Evolutionary conservation across 1,140 invertebrate genomes (phyloP), one percentile per base, ranked within the genome.

Genomic region (Mamestra configurata): DNA sequence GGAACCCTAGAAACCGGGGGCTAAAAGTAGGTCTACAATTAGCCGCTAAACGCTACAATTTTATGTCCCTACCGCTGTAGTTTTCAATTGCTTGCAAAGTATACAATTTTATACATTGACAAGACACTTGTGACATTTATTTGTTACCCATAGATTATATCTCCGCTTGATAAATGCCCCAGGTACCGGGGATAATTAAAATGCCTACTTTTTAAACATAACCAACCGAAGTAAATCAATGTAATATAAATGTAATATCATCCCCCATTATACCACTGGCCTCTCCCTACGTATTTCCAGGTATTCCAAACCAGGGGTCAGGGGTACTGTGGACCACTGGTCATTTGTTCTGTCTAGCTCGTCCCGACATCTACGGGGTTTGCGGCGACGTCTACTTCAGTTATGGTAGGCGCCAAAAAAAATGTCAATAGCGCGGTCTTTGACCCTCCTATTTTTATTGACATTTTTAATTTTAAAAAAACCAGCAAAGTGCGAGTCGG

Each of bases 1-100:
- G 0, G 57, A 61, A 61, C 59, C 15, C 59, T 61, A 61, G 18
- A 15, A 18, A 5, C 15, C n/a, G 13, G 31, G n/a, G 15, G n/a
- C n/a, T 61, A 61, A 61, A 46, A 61, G 27, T 31, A 61, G 59
- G 59, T 35, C 59, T 61, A 61, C 59, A 61, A 61, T 61, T 61
- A 61, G 59, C 27, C 27, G n/a, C 27, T 61, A 61, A 61, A 61
- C 31, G 31, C 31, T 18, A n/a, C 31, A 18, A 35, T 61, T 61
- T 37, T 35, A 35, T 13, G 31, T 61, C 37, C 27, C 59, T 61
- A 37, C 31, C n/a, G 6, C 59, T 61, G 59, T 61, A 35, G 27
- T 18, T 18, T 61, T 35, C 27, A 61, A 61, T 61, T 61, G 31
- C 59, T 35, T n/a, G 31, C 27, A 61, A 61, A 61, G 27, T 61